Evolutionary conservation across 2,888 invertebrate species (phyloP), one percentile per base, ranked within the genome.

Genomic region (Tyria jacobaeae): DNA sequence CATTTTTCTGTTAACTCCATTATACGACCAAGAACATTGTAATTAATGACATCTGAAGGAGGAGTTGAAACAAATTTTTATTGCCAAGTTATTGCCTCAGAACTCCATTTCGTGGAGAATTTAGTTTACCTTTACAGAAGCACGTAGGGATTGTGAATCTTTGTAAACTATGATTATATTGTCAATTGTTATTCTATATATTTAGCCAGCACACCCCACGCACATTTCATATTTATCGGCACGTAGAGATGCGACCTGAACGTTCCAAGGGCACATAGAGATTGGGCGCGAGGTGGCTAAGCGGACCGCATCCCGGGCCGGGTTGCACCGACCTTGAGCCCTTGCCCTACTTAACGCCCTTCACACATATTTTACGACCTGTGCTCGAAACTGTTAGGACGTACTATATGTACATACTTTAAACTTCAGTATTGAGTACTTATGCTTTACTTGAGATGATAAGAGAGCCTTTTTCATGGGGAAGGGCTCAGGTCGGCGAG

Each of bases 281-380:
- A 83, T 81, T 77, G 75, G 68, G 71, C 71, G 66, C 71, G 66
- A 69, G 69, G 65, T 72, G 71, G 64, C 68, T 66, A 75, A 81
- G 81, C 78, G 78, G 77, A 59, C 55, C 35, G 34, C 54, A 58
- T 59, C 55, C 77, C 79, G 78, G n/a, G 81, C 80, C 81, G 80
- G 81, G 81, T 81, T 88, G 88, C 85, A 86, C 70, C 87, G 89
- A 88, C 89, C 89, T 89, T 89, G 89, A 80, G 85, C 80, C 87
- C 87, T 83, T 86, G 83, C 85, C 84, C 79, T 72, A 76, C 80
- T 78, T 80, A 75, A 64, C 74, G 66, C 72, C 75, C 73, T 71
- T 71, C 60, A 54, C 47, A 57, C 56, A 72, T 75, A 72, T 44
- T 78, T 71, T 68, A 73, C 62, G 64, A 56, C 60, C 60, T 55